phyloP scores from a whole-genome alignment of 2,113 vertebrate species.

The Oceanites oceanicus region DNA sequence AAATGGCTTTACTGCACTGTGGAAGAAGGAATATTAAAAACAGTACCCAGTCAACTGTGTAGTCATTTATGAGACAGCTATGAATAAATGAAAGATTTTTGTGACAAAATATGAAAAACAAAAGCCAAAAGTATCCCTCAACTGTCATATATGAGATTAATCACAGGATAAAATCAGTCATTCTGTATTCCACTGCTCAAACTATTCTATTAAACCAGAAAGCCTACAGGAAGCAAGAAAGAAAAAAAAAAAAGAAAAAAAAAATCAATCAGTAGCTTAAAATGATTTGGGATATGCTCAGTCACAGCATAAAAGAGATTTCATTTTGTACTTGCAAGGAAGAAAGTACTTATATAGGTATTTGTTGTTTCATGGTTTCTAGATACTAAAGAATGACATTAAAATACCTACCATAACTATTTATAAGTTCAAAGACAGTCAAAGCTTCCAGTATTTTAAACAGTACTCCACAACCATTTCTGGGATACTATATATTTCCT shows the following conservation, averaged over 20 bases:
- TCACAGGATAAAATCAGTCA: background rate
- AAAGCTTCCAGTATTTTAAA: background rate
- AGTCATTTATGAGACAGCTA: background rate
- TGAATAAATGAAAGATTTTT: background rate
- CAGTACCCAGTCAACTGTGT: background rate
- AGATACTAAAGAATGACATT: background rate
- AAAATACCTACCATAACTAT: background rate
- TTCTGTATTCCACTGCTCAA: background rate
- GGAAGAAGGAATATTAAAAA: background rate
- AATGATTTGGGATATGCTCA: background rate
- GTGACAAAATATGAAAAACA: background rate
- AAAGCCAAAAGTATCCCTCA: background rate
- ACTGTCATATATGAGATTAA: background rate
- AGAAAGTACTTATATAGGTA: background rate
- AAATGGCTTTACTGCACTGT: background rate
- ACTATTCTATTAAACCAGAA: background rate
- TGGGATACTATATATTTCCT: background rate
- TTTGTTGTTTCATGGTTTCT: background rate
- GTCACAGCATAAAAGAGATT: background rate
- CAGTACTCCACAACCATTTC: background rate
- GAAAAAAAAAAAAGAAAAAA: background rate
- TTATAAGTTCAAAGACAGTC: background rate
- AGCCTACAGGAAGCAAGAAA: background rate
- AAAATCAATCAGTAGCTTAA: conserved; percentile 23
- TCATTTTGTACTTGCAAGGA: background rate